Base-by-base conservation (phyloP, 1,140 invertebrate species). In the Leptinotarsa texana region DNA sequence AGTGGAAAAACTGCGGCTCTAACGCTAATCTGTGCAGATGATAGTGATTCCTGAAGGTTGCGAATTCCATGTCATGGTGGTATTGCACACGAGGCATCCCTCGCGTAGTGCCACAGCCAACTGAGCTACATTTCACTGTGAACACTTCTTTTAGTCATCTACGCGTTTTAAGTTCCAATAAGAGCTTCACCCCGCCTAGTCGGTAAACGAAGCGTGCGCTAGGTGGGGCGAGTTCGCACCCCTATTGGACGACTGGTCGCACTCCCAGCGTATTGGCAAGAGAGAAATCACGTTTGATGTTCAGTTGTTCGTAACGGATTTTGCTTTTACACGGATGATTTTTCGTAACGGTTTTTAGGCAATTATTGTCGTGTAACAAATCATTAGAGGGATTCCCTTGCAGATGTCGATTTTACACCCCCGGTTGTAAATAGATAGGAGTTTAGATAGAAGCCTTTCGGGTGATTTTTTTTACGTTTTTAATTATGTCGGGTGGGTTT, bases 51-150 rank as follows among this genome's bases (percentile, higher is more conserved):
- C 42, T 73, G 71, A 73, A 83, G 57, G 80, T 78, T 21, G 79
- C 80, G 79, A 83, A 82, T 82, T 85, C 84, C 83, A 85, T 84
- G 61, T 84, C 84, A 82, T 85, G 83, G 73, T 84, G 82, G 78
- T 80, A 82, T 65, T 80, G 79, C 78, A 84, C 78, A 70, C 83
- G 83, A 81, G 83, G 83, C 84, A 85, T 85, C 71, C 82, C 82
- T 80, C 78, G 75, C 75, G 75, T 67, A 73, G 74, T 78, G 74
- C 76, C 70, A 72, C 76, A 69, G 77, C 79, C 82, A 78, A 82
- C 80, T 82, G 76, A 79, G 67, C 76, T 68, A 75, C 78, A 75
- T 79, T 78, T 79, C 76, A 76, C 71, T 78, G 48, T 49, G 48
- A 3, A 21, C 51, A 68, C 22, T 57, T 61, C 22, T 65, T 68